Evolutionary conservation across 2,113 vertebrate species (phyloP).

Genomic region (Ptyas mucosa): DNA sequence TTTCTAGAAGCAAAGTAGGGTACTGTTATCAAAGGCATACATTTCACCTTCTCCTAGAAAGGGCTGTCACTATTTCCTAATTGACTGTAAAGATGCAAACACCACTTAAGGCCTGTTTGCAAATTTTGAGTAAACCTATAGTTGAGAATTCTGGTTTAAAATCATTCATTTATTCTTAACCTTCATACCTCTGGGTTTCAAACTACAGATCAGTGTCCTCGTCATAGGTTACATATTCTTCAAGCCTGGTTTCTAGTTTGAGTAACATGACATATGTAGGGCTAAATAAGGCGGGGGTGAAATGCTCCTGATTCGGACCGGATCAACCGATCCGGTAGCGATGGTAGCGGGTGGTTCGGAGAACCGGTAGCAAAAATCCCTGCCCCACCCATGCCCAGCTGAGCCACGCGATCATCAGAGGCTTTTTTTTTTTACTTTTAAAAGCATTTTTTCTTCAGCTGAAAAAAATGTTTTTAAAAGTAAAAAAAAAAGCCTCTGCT

Average conservation of each 20-base stretch:
- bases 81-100: not conserved
- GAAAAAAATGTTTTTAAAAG: no score
- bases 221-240: not conserved
- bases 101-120: not conserved
- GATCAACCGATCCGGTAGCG: no score
- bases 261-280: not conserved
- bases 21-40: not conserved
- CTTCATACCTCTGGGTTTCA: not conserved
- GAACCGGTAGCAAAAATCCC: no score
- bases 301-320: no score
- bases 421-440: no score
- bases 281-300: not conserved
- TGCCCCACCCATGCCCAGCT: no score
- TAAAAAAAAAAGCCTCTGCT: no score
- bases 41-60: not conserved
- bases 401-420: no score
- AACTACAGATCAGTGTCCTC: not conserved
- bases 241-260: not conserved
- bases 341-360: no score
- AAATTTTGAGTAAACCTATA: not conserved
- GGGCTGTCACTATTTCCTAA: not conserved
- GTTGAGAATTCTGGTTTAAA: not conserved
- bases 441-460: no score
- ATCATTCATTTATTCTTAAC: not conserved
- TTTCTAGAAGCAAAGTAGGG: not conserved